Base-by-base conservation (phyloP, 2,888 invertebrate species). In the Xylota segnis region DNA sequence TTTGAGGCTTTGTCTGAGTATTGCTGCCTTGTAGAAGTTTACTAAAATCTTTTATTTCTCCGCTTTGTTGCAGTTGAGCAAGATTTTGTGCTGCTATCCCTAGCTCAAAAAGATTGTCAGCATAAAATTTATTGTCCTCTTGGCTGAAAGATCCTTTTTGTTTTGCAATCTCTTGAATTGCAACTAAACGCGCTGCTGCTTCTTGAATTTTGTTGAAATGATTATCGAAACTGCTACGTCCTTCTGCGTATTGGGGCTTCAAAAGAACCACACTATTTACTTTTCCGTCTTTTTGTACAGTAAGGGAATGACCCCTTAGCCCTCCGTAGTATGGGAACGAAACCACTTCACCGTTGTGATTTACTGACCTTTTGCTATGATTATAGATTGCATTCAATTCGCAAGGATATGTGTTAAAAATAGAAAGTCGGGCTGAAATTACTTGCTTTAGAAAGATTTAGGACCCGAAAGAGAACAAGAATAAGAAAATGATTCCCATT, bases 251-350 rank as follows among this genome's bases (percentile, higher is more conserved):
- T 37, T 71, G 68, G 32, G 87, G 88, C 29, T 87, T 68, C 4
- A 71, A n/a, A 29, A 65, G 45, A 29, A 75, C 70, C 5, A 70
- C 43, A 32, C 87, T 88, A 5, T 88, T 83, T 4, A 88, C 77
- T 6, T 91, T 90, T 23, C 89, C 88, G 90, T 87, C 75, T 59
- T 74, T 61, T 52, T 88, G 89, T 63, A 91, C 66, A 70, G 90
- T 89, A 40, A 95, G 91, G 71, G 94, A 94, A 91, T 96, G 95
- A 0, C 96, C 96, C 89, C 94, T 95, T 1, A 94, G 95, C 34
- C 96, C 96, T 0, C 96, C 96, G 89, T 96, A 96, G 91, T 95
- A 96, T 12, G 95, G 95, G 47, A 95, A 87, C 16, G 87, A 81
- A n/a, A 89, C 87, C 54, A 81, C 70, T 47, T 68, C 86, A 50